Base-by-base conservation (phyloP, 37 sponge, comb jelly and placozoan species). In the Chondrilla cf. caribensis region DNA sequence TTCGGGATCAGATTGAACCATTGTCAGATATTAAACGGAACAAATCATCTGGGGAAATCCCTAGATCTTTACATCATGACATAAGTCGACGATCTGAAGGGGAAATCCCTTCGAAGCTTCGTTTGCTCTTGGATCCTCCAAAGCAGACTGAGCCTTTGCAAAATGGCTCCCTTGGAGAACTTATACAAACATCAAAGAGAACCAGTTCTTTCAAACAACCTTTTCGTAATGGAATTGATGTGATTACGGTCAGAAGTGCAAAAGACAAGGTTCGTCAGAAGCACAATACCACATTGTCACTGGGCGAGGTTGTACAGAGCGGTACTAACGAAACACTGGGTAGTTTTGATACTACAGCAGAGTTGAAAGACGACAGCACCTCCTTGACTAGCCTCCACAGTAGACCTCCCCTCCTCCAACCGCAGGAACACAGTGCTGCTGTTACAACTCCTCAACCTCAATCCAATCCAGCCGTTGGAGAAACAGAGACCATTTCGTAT, bases 191-290 rank as follows among this genome's bases (percentile, higher is more conserved):
- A 33, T 26, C 7, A 7, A 28, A 67, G 4, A 28, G 68, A 67
- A 28, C 25, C 6, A 6, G 32, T 1, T 33, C 68, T 6, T 33
- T 28, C 68, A 47, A 47, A 11, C 51, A 6, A 47, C 51, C 11
- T 11, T 11, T 47, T 47, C 51, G 51, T 47, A 28, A 67, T 67
- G 68, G 68, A 33, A 33, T 28, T 67, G 68, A 67, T 67, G 68
- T 67, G 7, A 67, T 67, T 33, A 28, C 33, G 2, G 35, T 67
- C 2, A 33, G 68, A 7, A 33, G 33, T 25, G 32, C 68, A 28
- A 28, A 67, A 28, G 33, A 67, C 26, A 28, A 28, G 33, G 1
- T 28, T 8, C 64, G 22, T 7, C 64, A 60, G 24, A 22, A 60
- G 64, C 22, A 60, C 29, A 26, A 67, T 18, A 33, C 68, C 29